Base-by-base conservation (phyloP, 2,113 vertebrate genomes). In the Psephotus haematonotus region DNA sequence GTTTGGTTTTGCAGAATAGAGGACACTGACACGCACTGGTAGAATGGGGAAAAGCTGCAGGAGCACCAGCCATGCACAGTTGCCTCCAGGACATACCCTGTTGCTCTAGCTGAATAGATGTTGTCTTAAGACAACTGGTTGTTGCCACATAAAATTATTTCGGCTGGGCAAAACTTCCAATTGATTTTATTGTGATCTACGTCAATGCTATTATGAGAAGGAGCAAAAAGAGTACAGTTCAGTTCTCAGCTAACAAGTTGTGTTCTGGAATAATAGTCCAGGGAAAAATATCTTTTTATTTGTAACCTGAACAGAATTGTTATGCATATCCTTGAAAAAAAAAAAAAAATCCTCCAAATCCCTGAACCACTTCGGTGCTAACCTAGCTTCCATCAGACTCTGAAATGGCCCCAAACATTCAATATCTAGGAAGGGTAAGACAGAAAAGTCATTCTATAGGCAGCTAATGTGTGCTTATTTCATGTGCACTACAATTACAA, bases 61-160 rank as follows among this genome's bases (percentile, higher is more conserved):
- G 35, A 44, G 46, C 7, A 33, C 4, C 41, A 78, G 0, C 15
- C 20, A 49, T 50, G 29, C 2, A 0, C 7, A 23, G 9, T 1
- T 37, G 5, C 17, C 18, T 33, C 52, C 28, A 53, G 47, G 25
- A 41, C 52, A 27, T 2, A 14, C 9, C 5, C 27, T 10, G 7
- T 1, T 71, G 57, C 50, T 63, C 8, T 13, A 37, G 41, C 46
- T 39, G 27, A 67, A 23, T 0, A 27, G 46, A 16, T 2, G 3
- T 31, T 18, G 33, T 39, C 11, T 1, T 4, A 63, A 59, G 50
- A 9, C 37, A 37, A 37, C 37, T 37, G 37, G 37, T 37, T 37
- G 37, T 37, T 37, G 37, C 37, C 37, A 37, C 47, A 43, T 24
- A 28, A 43, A 37, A 65, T 10, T 1, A 19, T 22, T 59, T 41